phyloP scores from a whole-genome alignment of 2,113 vertebrate genomes.

The Anarhynchus alexandrinus region DNA sequence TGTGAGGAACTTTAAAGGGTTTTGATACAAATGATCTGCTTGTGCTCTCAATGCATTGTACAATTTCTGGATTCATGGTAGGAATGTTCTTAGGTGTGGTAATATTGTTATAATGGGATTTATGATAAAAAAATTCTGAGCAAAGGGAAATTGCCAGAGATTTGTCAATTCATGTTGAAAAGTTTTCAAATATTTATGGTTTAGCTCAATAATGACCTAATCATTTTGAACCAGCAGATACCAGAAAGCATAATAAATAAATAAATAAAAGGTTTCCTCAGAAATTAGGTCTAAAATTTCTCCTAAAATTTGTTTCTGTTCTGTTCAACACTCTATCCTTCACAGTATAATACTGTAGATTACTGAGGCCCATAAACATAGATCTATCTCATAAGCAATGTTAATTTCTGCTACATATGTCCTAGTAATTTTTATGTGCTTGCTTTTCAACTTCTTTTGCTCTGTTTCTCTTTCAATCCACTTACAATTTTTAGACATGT shows the following conservation, averaged over 20 bases:
- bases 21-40: neutral
- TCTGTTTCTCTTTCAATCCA: neutral
- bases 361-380: neutral
- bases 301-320: neutral
- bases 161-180: neutral
- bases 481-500: neutral
- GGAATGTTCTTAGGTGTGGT: neutral
- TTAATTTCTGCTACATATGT: neutral
- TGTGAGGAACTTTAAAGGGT: neutral
- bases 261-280: neutral
- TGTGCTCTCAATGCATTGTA: neutral
- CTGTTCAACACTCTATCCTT: neutral
- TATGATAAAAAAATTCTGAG: neutral
- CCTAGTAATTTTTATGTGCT: neutral
- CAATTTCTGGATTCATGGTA: neutral
- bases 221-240: neutral
- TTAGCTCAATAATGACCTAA: neutral
- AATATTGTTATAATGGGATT: neutral
- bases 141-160: neutral
- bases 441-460: neutral
- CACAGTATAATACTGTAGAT: neutral
- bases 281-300: neutral
- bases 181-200: neutral
- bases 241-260: neutral
- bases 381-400: neutral